Conservation (phyloP, 2,113 vertebrate species). For the Panthera uncia region DNA sequence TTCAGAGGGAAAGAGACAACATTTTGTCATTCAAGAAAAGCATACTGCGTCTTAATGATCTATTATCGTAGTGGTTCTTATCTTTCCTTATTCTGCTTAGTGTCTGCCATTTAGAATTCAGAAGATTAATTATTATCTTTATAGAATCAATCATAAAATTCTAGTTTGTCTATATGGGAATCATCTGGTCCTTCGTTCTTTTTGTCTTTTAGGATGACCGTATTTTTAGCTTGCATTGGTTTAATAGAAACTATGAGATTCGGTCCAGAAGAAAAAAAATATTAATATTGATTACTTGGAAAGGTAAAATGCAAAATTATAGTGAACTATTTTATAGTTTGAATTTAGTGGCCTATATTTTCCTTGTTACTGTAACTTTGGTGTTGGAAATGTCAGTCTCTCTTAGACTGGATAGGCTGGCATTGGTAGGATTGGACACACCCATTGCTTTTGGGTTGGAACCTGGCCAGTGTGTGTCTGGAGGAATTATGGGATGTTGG, state of each 20-base stretch:
- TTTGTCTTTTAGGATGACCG: background rate
- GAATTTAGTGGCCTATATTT: background rate
- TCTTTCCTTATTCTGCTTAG: background rate
- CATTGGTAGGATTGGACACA: background rate
- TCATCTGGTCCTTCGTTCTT: conserved; percentile 30
- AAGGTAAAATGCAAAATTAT: background rate
- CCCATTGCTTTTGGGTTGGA: background rate
- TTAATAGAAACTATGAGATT: conserved; percentile 4
- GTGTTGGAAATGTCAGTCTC: background rate
- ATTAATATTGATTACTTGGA: conserved; percentile 1
- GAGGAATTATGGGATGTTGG: background rate
- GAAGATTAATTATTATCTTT: conserved; percentile 61
- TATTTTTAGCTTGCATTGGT: background rate
- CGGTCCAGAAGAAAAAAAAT: background rate
- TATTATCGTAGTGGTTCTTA: conserved; percentile 41
- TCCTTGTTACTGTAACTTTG: background rate
- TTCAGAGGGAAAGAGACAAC: conserved; percentile 54
- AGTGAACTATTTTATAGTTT: background rate
- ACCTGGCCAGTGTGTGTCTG: background rate
- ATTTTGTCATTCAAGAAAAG: conserved; percentile 71
- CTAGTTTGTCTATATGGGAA: conserved; percentile 26
- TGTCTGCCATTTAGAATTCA: conserved; percentile 42
- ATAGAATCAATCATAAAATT: conserved; percentile 44
- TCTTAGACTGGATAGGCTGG: background rate
- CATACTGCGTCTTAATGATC: conserved; percentile 53